phyloP scores from a whole-genome alignment of 2,888 invertebrate genomes.

The Dryobota labecula region DNA sequence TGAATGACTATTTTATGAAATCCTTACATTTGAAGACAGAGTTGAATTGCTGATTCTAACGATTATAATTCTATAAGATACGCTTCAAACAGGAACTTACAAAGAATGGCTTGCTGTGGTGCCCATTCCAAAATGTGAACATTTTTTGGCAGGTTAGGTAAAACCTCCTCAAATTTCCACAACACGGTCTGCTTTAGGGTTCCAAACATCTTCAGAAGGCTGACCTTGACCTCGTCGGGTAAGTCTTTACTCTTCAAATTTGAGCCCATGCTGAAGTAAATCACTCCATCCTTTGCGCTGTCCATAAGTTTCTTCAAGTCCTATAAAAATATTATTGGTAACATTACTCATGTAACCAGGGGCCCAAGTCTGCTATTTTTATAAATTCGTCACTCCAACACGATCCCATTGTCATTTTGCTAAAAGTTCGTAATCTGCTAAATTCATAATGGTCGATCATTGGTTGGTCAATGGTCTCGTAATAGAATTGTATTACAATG shows the following conservation, averaged over 20 bases:
- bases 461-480: too few species aligned
- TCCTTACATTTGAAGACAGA: too few species aligned
- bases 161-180: slow-evolving; percentile 84
- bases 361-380: too few species aligned
- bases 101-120: slow-evolving; percentile 74
- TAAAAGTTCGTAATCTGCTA: too few species aligned
- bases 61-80: too few species aligned
- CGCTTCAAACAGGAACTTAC: slow-evolving; percentile 35
- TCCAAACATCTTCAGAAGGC: slow-evolving; percentile 80
- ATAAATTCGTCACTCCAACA: too few species aligned
- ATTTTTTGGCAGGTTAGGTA: slow-evolving; percentile 79
- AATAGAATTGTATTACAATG: too few species aligned
- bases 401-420: too few species aligned
- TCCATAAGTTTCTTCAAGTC: slow-evolving; percentile 83
- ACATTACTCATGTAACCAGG: too few species aligned
- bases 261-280: slow-evolving; percentile 89
- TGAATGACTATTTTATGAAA: too few species aligned
- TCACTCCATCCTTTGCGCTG: slow-evolving; percentile 81
- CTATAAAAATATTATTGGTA: slow-evolving; percentile 61
- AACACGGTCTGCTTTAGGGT: slow-evolving; percentile 85
- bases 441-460: too few species aligned
- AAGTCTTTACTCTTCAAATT: slow-evolving; percentile 79
- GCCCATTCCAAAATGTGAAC: slow-evolving; percentile 84
- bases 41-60: too few species aligned
- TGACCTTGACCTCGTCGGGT: slow-evolving; percentile 73